Evolutionary conservation across 2,113 vertebrate species (phyloP).

Genomic region (Anhinga anhinga): DNA sequence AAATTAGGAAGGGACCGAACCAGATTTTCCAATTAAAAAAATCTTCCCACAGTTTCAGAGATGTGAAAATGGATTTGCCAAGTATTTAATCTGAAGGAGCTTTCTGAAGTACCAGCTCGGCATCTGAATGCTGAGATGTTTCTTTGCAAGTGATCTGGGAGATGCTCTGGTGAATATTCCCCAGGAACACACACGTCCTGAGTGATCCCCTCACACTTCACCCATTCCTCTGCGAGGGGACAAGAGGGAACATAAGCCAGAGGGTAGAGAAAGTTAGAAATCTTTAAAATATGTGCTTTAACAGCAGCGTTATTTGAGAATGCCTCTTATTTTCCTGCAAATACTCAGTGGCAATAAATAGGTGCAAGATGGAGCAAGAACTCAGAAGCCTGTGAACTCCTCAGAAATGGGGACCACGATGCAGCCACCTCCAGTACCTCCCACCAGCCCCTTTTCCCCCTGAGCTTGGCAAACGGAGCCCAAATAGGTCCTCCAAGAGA

Average conservation of each 20-base stretch:
- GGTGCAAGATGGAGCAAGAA: not conserved
- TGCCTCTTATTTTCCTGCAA: not conserved
- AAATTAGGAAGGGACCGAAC: conserved; percentile 46
- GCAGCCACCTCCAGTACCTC: not conserved
- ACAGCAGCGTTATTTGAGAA: not conserved
- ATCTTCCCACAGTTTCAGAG: conserved; percentile 55
- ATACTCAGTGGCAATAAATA: accelerated
- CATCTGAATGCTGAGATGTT: not conserved
- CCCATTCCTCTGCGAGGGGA: not conserved
- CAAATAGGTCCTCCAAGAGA: not conserved
- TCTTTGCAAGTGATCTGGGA: not conserved
- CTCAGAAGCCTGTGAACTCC: not conserved
- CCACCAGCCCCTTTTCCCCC: not conserved
- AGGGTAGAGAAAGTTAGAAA: not conserved
- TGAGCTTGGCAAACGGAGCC: not conserved
- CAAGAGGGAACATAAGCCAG: not conserved
- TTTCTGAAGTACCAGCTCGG: not conserved
- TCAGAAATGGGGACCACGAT: accelerated
- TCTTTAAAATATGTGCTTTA: not conserved
- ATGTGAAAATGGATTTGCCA: conserved; percentile 19
- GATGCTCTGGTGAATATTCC: not conserved
- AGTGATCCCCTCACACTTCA: not conserved
- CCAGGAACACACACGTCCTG: not conserved
- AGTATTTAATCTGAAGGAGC: not conserved
- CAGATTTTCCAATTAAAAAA: conserved; percentile 49